Percentiles rank a stretch among this genome's conserved stretches.
Evolutionary conservation across 23 tunicate species (phyloP).

Genomic region (Trididemnum clinides): DNA sequence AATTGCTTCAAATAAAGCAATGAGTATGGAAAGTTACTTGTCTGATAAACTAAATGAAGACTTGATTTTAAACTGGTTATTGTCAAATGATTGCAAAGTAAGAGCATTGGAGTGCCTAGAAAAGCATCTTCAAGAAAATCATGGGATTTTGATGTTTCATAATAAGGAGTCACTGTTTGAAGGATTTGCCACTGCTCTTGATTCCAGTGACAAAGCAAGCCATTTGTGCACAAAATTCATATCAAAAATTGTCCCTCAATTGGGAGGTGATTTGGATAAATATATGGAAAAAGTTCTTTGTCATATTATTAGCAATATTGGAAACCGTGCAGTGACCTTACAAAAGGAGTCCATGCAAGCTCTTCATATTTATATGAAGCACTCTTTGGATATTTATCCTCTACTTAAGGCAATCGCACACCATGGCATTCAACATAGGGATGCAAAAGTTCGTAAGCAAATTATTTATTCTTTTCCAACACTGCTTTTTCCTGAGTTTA

Average conservation of each 20-base stretch:
- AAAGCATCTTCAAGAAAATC: conserved; percentile 60
- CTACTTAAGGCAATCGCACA: conserved; percentile 60
- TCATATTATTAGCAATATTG: conserved; percentile 64
- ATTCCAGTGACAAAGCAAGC: conserved; percentile 28
- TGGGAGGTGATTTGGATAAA: conserved; percentile 64
- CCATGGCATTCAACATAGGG: conserved; percentile 64
- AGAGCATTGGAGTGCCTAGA: conserved; percentile 57
- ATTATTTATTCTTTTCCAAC: conserved; percentile 76
- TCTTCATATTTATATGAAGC: conserved; percentile 86
- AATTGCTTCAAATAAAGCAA: not conserved
- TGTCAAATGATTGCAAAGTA: conserved; percentile 27
- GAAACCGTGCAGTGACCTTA: conserved; percentile 33
- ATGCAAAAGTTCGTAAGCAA: conserved; percentile 47
- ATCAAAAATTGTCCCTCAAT: conserved; percentile 76
- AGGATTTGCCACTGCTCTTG: conserved; percentile 65
- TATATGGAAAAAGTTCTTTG: conserved; percentile 62
- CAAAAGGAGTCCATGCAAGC: conserved; percentile 90
- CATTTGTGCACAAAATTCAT: conserved; percentile 69
- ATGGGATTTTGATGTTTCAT: conserved; percentile 54
- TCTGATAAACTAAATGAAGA: conserved; percentile 60
- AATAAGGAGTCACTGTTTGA: conserved; percentile 62
- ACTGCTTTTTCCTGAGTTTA: conserved; percentile 79
- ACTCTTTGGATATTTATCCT: conserved; percentile 52
- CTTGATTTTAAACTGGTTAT: conserved; percentile 26
- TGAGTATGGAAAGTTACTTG: conserved; percentile 68